Evolutionary conservation across 2,888 invertebrate species (phyloP).

Genomic region (Yponomeuta evonymella): DNA sequence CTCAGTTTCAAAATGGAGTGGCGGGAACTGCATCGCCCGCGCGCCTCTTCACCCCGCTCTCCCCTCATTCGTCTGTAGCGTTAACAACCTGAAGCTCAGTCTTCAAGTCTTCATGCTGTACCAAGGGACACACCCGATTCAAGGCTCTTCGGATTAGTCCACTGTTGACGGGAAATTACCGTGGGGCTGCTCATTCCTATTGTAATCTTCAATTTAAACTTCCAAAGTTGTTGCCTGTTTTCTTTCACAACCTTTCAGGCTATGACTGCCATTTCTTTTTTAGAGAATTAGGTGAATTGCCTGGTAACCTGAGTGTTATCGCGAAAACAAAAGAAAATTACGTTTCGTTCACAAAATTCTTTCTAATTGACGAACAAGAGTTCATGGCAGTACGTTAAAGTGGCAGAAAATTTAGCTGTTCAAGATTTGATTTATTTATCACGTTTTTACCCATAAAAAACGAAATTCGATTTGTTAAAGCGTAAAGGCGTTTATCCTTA

Average conservation of each 20-base stretch:
- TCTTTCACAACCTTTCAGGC: conserved; percentile 27
- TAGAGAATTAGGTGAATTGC: conserved; percentile 21
- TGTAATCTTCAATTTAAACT: conserved; percentile 24
- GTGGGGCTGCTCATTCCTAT: conserved; percentile 23
- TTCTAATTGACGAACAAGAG: conserved; percentile 12
- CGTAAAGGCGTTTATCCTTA: conserved; percentile 25
- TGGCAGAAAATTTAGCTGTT: background rate
- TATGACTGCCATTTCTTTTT: conserved; percentile 28
- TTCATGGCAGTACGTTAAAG: conserved; percentile 14
- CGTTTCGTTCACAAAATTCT: conserved; percentile 17
- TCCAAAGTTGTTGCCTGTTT: conserved; percentile 25
- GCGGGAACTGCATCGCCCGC: too few relatives aligned
- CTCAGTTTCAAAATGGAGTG: too few relatives aligned
- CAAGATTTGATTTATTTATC: background rate
- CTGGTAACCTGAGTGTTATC: conserved; percentile 23
- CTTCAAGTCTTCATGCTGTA: too few relatives aligned
- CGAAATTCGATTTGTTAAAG: conserved; percentile 4
- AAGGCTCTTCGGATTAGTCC: background rate
- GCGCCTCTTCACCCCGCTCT: too few relatives aligned
- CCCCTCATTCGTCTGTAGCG: too few relatives aligned
- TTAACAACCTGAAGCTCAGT: too few relatives aligned
- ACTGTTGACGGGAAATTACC: conserved; percentile 20
- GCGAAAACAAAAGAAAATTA: conserved; percentile 22
- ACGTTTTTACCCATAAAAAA: conserved; percentile 5
- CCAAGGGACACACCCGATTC: too few relatives aligned